These are phyloP conservation scores for Casuarius casuarius DNA, from an alignment of 2,113 vertebrate genomes.

Conservation along the genomic window DNA sequence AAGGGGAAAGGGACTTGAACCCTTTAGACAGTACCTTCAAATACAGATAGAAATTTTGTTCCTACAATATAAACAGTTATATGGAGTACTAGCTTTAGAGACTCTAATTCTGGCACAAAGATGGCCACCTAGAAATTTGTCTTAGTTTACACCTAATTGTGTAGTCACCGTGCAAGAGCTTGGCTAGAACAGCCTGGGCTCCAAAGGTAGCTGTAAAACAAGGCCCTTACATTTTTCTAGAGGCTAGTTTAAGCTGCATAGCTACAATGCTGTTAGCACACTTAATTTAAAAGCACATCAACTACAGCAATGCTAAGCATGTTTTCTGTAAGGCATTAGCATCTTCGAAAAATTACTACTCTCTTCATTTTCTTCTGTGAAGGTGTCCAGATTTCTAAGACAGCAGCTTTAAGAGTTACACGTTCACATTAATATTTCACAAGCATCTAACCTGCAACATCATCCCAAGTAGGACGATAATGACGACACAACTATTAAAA, in stretches of 20 bases:
- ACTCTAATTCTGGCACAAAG: not conserved
- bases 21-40: not conserved
- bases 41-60: not conserved
- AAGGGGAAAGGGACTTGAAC: not conserved
- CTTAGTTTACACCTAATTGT: not conserved
- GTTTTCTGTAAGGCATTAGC: not conserved
- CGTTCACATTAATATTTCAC: constrained; percentile 32
- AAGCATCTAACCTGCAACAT: constrained; percentile 51
- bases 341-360: not conserved
- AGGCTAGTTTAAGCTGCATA: not conserved
- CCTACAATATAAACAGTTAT: not conserved
- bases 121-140: constrained; percentile 27
- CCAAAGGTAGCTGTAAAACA: not conserved
- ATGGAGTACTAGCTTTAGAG: not conserved
- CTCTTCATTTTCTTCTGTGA: not conserved
- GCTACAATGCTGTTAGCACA: not conserved
- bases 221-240: constrained; percentile 7
- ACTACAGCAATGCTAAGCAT: not conserved
- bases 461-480: constrained; percentile 41
- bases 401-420: not conserved
- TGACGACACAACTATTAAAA: constrained; percentile 50
- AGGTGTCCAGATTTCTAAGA: not conserved
- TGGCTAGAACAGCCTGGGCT: not conserved
- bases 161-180: not conserved
- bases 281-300: not conserved